Conservation (phyloP, 2,888 invertebrate genomes). For the Xestia rhomboidea region DNA sequence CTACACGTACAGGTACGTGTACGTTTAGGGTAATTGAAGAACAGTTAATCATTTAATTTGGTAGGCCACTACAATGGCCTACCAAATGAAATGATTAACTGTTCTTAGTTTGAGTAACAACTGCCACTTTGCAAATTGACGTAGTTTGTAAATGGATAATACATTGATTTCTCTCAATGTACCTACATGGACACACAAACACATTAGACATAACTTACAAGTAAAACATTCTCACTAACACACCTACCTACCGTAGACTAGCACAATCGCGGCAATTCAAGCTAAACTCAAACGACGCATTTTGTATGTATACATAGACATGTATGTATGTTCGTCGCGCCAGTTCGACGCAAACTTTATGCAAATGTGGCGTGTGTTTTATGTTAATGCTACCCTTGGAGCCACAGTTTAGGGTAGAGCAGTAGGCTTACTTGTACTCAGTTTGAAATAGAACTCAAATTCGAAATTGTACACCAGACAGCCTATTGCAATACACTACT, state of each 20-base stretch:
- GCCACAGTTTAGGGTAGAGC: constrained; percentile 4
- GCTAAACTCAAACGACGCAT: constrained; percentile 25
- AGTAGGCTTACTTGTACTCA: constrained; percentile 36
- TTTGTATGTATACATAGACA: not conserved
- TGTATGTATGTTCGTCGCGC: constrained; percentile 20
- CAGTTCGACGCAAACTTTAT: constrained; percentile 58
- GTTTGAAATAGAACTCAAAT: not conserved
- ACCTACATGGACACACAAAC: constrained; percentile 10
- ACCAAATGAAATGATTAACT: not conserved
- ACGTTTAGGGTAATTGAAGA: too few relatives aligned
- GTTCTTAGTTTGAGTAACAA: not conserved
- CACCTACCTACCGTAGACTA: not conserved
- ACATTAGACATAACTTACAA: constrained; percentile 15
- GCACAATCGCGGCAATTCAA: constrained; percentile 36
- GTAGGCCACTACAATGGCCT: too few relatives aligned
- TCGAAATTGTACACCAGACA: not conserved
- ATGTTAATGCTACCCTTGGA: constrained; percentile 52
- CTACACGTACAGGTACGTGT: too few relatives aligned
- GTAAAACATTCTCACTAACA: not conserved
- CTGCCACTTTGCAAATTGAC: not conserved
- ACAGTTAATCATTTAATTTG: too few relatives aligned
- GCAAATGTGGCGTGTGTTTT: constrained; percentile 60
- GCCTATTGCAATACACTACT: not conserved
- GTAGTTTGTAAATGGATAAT: not conserved
- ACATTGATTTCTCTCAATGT: not conserved